Evolutionary conservation across 1,140 invertebrate genomes (phyloP).

Genomic region (Delia radicum): DNA sequence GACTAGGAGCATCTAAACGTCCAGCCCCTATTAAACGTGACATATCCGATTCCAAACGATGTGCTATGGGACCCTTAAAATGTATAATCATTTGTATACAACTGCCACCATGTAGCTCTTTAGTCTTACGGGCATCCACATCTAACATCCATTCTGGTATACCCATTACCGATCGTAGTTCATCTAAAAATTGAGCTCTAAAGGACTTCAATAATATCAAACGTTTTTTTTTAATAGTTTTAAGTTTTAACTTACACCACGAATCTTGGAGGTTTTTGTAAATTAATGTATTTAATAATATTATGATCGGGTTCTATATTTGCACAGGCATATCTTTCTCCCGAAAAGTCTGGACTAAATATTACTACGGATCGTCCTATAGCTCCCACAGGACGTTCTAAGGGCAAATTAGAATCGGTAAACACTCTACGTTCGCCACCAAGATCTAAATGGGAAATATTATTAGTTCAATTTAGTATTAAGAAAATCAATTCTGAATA

Average conservation of each 20-base stretch:
- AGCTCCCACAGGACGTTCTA: constrained; percentile 74
- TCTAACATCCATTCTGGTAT: constrained; percentile 88
- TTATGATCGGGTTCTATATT: constrained; percentile 90
- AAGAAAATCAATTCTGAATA: too few relatives aligned
- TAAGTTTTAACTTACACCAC: constrained; percentile 69
- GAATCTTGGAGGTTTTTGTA: constrained; percentile 83
- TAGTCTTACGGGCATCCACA: constrained; percentile 79
- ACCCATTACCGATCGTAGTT: constrained; percentile 78
- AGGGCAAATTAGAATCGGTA: constrained; percentile 83
- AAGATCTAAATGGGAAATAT: constrained; percentile 59
- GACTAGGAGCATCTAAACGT: constrained; percentile 69
- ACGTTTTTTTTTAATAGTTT: not conserved
- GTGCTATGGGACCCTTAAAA: constrained; percentile 80
- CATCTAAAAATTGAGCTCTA: constrained; percentile 82
- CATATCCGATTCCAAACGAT: constrained; percentile 71
- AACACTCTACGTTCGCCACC: constrained; percentile 77
- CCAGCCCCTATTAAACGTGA: constrained; percentile 72
- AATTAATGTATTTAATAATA: constrained; percentile 86
- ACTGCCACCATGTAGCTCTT: constrained; percentile 71
- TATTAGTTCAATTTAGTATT: not conserved
- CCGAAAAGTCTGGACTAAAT: constrained; percentile 70
- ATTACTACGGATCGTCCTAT: constrained; percentile 85
- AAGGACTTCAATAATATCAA: not conserved
- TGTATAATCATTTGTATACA: constrained; percentile 88
- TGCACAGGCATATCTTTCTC: constrained; percentile 80